A percentile compares a stretch with the other conserved stretches of the same genome.
phyloP scores from a whole-genome alignment of 2,113 vertebrate species.

The Catharus bicknelli region DNA sequence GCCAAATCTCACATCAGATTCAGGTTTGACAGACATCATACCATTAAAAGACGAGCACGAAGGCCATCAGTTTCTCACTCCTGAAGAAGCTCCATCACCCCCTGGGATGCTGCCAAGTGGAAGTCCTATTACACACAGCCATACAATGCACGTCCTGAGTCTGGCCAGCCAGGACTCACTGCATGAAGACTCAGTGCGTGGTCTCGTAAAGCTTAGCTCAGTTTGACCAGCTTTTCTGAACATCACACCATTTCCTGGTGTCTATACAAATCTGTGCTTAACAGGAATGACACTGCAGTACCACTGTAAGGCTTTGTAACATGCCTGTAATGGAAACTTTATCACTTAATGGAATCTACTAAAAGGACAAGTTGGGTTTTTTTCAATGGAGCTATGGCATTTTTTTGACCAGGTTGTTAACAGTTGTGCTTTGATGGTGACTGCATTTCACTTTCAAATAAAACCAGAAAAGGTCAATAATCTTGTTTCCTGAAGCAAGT shows the following conservation, averaged over 20 bases:
- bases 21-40: constrained; percentile 81
- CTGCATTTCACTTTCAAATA: constrained; percentile 29
- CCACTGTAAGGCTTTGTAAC: constrained; percentile 59
- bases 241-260: neutral
- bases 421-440: constrained; percentile 33
- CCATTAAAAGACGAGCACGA: constrained; percentile 80
- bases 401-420: constrained; percentile 11
- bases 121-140: constrained; percentile 86
- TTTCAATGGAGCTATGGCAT: constrained; percentile 36
- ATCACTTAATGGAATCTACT: neutral
- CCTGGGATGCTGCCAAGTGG: constrained; percentile 86
- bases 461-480: constrained; percentile 13
- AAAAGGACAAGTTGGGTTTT: constrained; percentile 31
- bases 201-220: constrained; percentile 96
- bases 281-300: constrained; percentile 33
- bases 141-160: constrained; percentile 87
- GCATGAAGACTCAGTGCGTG: constrained; percentile 95
- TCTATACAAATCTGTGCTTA: neutral
- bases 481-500: constrained; percentile 32
- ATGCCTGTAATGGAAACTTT: constrained; percentile 39
- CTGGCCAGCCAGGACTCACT: constrained; percentile 94
- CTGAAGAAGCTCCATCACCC: constrained; percentile 90
- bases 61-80: constrained; percentile 92
- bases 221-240: constrained; percentile 79
- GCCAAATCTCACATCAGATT: constrained; percentile 87